A percentile compares a stretch with the other conserved stretches of the same genome.
Evolutionary conservation across 2,797 vertebrate genomes (phyloP).

Genomic region (Microtus obscurus): DNA sequence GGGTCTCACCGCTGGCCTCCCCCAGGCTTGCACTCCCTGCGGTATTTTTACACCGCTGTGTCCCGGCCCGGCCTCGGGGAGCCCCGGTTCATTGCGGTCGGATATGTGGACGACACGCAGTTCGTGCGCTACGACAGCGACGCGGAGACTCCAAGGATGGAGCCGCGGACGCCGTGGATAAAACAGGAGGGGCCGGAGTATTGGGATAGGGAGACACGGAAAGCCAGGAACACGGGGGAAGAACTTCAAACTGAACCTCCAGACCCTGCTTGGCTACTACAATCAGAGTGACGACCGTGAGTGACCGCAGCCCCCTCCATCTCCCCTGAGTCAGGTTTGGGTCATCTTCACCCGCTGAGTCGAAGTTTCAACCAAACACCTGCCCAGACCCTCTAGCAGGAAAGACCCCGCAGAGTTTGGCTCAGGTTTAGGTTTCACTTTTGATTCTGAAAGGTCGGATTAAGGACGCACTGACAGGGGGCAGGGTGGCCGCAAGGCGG

Average conservation of each 20-base stretch:
- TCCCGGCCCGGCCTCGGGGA: background rate
- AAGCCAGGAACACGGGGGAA: fast-evolving
- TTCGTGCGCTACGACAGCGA: slow-evolving; percentile 53
- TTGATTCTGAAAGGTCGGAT: too few species aligned
- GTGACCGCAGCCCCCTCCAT: background rate
- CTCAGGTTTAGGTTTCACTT: background rate
- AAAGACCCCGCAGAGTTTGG: background rate
- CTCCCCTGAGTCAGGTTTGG: background rate
- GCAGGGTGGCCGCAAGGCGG: background rate
- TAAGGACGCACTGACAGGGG: fast-evolving
- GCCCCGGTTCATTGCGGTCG: fast-evolving
- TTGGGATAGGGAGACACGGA: fast-evolving
- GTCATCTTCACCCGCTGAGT: background rate
- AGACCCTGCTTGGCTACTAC: background rate
- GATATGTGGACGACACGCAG: slow-evolving; percentile 49
- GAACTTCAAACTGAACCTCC: background rate
- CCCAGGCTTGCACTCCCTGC: background rate
- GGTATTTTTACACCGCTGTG: fast-evolving
- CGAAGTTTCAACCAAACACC: too few species aligned
- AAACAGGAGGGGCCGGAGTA: background rate
- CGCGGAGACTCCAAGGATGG: fast-evolving
- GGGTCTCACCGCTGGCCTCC: background rate
- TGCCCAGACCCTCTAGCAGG: background rate
- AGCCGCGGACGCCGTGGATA: background rate
- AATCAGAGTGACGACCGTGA: background rate